A percentile compares a stretch with the other conserved stretches of the same genome.
phyloP scores from a whole-genome alignment of 2,113 vertebrate species.

The Pachypanchax playfairii region DNA sequence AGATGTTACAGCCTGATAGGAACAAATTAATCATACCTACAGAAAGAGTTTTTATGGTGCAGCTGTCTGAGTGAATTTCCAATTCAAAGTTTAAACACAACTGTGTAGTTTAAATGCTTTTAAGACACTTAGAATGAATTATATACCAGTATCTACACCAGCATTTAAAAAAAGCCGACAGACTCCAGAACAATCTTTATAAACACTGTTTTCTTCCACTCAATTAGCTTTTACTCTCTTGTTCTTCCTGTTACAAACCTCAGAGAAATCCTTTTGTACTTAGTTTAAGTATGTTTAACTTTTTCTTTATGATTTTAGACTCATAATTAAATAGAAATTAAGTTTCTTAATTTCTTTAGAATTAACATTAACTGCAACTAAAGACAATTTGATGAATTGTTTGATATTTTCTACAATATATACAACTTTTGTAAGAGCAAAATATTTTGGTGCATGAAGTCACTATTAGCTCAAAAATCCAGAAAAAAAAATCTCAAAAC shows the following conservation, averaged over 20 bases:
- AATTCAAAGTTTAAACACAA: slow-evolving; percentile 9
- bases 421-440: too few species aligned
- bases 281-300: too few species aligned
- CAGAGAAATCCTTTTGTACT: too few species aligned
- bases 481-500: too few species aligned
- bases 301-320: too few species aligned
- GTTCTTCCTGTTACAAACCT: slow-evolving; percentile 11
- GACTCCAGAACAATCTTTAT: slow-evolving; percentile 10
- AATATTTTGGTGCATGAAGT: too few species aligned
- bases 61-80: slow-evolving; percentile 7
- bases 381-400: too few species aligned
- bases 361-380: too few species aligned
- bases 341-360: too few species aligned
- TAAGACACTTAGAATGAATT: not conserved
- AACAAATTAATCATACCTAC: slow-evolving; percentile 27
- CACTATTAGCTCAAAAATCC: too few species aligned
- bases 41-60: slow-evolving; percentile 10
- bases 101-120: not conserved
- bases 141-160: not conserved
- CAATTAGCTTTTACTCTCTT: slow-evolving; percentile 15
- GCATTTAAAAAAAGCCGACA: slow-evolving; percentile 20
- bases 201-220: slow-evolving; percentile 23
- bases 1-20: slow-evolving; percentile 38
- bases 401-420: too few species aligned
- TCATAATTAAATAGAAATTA: too few species aligned